Base-by-base conservation (phyloP, 2,888 invertebrate species). In the Carterocephalus palaemon region DNA sequence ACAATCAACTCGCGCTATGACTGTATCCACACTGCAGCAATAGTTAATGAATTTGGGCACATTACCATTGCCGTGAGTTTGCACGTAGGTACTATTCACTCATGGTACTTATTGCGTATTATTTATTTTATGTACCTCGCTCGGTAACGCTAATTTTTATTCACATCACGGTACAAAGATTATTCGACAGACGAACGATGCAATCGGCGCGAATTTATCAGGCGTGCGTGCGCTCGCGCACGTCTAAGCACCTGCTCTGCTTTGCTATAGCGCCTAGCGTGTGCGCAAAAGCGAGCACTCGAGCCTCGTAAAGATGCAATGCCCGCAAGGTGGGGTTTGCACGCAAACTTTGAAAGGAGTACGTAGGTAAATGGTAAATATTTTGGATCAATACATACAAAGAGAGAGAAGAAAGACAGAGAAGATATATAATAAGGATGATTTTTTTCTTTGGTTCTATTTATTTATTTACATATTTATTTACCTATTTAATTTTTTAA, bases 41-140 rank as follows among this genome's bases (percentile, higher is more conserved):
- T 57, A 61, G 51, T 45, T 54, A 47, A 52, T 62, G 62, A 59
- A 59, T 69, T 70, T 67, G 65, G 56, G 58, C 66, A 70, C 76
- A 70, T 66, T 69, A 73, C 67, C 69, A 76, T 77, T 71, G 76
- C 67, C 61, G 60, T 75, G 70, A 72, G 70, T 67, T 63, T 62
- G 59, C 70, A 72, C 78, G 72, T n/a, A n/a, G n/a, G n/a, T 69
- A 60, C 67, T 65, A 64, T 56, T 75, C 75, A 60, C 66, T 69
- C 76, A 82, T 66, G 83, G 82, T 62, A 56, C 57, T 58, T n/a
- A n/a, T n/a, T n/a, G n/a, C n/a, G n/a, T n/a, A n/a, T 69, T 65
- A 59, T 59, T 67, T 76, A 68, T 71, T 73, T 70, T 74, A 70
- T 70, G 64, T 60, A 60, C 63, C 64, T 55, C 51, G 67, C 64